A percentile compares a stretch with the other conserved stretches of the same genome.
phyloP scores from a whole-genome alignment of 2,113 vertebrate species.

The Caloenas nicobarica region DNA sequence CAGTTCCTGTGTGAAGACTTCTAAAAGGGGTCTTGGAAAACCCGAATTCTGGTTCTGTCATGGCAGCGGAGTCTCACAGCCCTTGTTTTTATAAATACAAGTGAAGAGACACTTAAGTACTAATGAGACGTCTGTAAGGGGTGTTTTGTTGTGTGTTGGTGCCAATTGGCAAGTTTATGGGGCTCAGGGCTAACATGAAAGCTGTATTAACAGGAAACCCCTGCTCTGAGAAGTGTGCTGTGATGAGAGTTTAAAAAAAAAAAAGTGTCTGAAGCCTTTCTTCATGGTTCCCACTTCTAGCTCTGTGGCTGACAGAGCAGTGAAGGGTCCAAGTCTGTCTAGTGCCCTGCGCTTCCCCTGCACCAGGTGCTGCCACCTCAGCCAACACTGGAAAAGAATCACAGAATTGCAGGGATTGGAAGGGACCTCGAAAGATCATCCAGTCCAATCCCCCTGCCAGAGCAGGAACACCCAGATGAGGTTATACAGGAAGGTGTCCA shows the following conservation, averaged over 20 bases:
- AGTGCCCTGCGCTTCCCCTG: too few relatives aligned
- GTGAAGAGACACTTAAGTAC: rapidly evolving
- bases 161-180: rapidly evolving
- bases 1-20: neutral
- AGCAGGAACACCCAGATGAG: too few relatives aligned
- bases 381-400: too few relatives aligned
- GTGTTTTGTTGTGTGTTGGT: too few relatives aligned
- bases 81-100: neutral
- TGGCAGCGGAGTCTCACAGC: neutral
- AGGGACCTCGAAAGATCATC: too few relatives aligned
- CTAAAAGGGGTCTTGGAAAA: neutral
- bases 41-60: rapidly evolving
- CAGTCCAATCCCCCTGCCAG: too few relatives aligned
- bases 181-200: neutral
- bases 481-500: too few relatives aligned
- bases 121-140: rapidly evolving
- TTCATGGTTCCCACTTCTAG: rapidly evolving
- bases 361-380: neutral
- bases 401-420: too few relatives aligned
- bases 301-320: rapidly evolving
- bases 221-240: neutral
- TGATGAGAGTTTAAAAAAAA: too few relatives aligned
- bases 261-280: neutral
- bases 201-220: rapidly evolving
- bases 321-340: neutral